Conservation (phyloP, 1,140 invertebrate species). For the Mycetomoellerius zeteki region DNA sequence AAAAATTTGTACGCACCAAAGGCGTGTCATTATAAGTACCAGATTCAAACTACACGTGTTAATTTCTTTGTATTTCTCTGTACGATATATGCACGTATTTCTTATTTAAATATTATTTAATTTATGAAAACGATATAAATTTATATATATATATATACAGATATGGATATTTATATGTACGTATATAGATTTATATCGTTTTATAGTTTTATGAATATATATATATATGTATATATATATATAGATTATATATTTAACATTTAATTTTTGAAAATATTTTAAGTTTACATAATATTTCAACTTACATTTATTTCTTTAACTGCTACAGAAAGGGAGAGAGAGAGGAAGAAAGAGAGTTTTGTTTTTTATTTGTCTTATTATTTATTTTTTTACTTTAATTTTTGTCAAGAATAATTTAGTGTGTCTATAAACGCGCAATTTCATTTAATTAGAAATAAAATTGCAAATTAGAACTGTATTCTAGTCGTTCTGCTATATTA, state of each 20-base stretch:
- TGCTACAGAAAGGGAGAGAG: too few relatives aligned
- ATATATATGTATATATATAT: neutral
- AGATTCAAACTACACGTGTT: neutral
- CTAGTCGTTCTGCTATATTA: neutral
- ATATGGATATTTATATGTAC: neutral
- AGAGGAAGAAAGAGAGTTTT: neutral
- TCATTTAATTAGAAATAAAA: neutral
- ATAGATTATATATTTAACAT: neutral
- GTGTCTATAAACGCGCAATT: neutral
- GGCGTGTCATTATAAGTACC: neutral
- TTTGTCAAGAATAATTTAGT: neutral
- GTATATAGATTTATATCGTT: neutral
- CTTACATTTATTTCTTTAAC: neutral
- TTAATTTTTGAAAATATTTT: neutral
- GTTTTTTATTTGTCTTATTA: conserved; percentile 2
- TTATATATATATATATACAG: neutral
- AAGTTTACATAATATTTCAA: neutral
- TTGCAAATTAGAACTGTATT: neutral
- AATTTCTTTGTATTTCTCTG: too few relatives aligned
- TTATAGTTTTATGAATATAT: too few relatives aligned
- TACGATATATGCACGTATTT: neutral
- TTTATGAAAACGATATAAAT: neutral
- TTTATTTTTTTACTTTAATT: neutral
- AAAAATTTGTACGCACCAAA: neutral
- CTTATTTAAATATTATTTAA: neutral